phyloP scores from a whole-genome alignment of 2,797 vertebrate species.

The Buphagus erythrorhynchus region DNA sequence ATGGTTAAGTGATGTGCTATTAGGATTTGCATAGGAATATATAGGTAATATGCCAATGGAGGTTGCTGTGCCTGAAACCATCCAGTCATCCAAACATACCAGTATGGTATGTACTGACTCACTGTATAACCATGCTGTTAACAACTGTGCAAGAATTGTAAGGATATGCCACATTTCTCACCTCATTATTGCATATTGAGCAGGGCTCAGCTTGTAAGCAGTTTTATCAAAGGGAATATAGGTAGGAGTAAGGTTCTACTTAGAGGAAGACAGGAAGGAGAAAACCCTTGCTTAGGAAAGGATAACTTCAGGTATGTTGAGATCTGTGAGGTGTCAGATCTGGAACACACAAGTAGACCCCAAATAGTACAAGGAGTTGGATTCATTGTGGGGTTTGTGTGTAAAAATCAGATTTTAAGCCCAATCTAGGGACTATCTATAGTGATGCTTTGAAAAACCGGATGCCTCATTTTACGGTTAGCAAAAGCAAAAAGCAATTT shows the following conservation, averaged over 20 bases:
- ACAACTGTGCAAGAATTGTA: neutral
- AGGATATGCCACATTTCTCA: neutral
- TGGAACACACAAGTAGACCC: neutral
- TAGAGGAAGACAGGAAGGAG: neutral
- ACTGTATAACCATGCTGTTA: neutral
- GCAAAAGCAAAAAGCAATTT: neutral
- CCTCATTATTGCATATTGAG: neutral
- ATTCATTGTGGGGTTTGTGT: neutral
- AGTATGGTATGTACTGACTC: neutral
- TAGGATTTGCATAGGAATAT: neutral
- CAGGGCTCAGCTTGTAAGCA: neutral
- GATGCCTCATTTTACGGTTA: neutral
- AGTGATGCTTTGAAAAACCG: neutral
- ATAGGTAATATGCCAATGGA: neutral
- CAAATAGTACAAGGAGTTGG: neutral
- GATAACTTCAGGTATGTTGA: neutral
- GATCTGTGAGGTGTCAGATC: neutral
- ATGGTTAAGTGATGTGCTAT: neutral
- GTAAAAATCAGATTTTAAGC: neutral
- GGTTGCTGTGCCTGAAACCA: neutral
- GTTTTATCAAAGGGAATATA: neutral
- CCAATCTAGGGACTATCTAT: neutral
- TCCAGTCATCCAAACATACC: neutral
- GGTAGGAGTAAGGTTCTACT: neutral
- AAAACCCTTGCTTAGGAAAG: neutral